These are phyloP conservation scores for Acanthosepion lycidas DNA, from an alignment of 2,888 invertebrate species.

Conservation along the genomic window DNA sequence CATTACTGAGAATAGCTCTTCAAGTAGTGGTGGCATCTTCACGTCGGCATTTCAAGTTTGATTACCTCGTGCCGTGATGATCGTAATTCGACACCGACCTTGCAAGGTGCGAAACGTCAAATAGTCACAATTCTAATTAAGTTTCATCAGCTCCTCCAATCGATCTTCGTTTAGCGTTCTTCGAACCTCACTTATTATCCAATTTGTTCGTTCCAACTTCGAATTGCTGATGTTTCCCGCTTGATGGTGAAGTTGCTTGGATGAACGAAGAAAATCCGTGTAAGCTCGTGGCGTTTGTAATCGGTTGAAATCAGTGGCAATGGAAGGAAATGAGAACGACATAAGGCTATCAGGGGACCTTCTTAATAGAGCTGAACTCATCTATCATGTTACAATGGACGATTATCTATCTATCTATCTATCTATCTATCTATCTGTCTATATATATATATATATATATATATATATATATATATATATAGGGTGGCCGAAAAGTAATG, in stretches of 20 bases:
- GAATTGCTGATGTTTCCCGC: not conserved
- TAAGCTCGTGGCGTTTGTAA: too few relatives aligned
- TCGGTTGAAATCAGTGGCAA: too few relatives aligned
- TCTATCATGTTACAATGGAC: too few relatives aligned
- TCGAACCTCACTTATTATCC: not conserved
- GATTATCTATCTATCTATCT: too few relatives aligned
- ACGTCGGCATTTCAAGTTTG: not conserved
- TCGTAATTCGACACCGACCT: not conserved
- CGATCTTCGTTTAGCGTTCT: not conserved
- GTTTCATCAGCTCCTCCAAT: not conserved
- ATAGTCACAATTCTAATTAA: slow-evolving; percentile 22
- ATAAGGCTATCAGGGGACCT: too few relatives aligned
- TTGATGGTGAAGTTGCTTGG: not conserved
- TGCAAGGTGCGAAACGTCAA: not conserved
- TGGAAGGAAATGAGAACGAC: too few relatives aligned
- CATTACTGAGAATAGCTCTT: not conserved
- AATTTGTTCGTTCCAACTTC: not conserved
- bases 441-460: too few relatives aligned
- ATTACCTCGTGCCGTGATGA: not conserved
- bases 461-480: too few relatives aligned
- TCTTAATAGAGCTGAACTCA: too few relatives aligned
- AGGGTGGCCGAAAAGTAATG: too few relatives aligned
- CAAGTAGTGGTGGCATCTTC: not conserved
- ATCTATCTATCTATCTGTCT: too few relatives aligned
- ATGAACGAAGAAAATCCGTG: not conserved